Percentiles rank a stretch among this genome's conserved stretches.
Evolutionary conservation across 2,113 vertebrate species (phyloP).

Genomic region (Jacana jacana): DNA sequence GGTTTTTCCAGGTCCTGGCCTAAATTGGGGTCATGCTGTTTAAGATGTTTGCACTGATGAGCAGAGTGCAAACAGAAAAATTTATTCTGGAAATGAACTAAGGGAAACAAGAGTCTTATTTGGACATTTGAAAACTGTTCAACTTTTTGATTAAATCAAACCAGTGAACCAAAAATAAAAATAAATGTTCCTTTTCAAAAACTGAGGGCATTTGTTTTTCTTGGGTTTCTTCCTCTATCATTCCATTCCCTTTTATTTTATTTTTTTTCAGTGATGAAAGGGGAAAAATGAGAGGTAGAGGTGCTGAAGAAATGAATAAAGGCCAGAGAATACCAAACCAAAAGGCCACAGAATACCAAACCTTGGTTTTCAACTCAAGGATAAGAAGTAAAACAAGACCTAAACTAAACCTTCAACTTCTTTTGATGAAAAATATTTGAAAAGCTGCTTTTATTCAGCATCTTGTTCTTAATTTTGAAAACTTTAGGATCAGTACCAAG

Average conservation of each 20-base stretch:
- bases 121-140: not conserved
- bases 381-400: not conserved
- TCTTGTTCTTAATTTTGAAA: not conserved
- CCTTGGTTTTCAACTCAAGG: not conserved
- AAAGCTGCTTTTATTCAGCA: not conserved
- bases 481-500: not conserved
- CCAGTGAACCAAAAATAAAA: not conserved
- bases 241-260: not conserved
- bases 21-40: not conserved
- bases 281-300: not conserved
- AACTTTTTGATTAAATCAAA: not conserved
- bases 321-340: not conserved
- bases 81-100: not conserved
- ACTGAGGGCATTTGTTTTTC: not conserved
- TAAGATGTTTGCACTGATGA: not conserved
- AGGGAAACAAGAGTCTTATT: not conserved
- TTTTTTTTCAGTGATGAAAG: not conserved
- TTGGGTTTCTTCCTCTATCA: not conserved
- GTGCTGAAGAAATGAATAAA: not conserved
- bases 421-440: not conserved
- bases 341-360: not conserved
- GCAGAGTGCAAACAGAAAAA: not conserved
- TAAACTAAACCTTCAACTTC: not conserved
- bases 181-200: not conserved
- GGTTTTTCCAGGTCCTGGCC: not conserved